Conservation (phyloP, 2,113 vertebrate species). For the Vulpes vulpes region DNA sequence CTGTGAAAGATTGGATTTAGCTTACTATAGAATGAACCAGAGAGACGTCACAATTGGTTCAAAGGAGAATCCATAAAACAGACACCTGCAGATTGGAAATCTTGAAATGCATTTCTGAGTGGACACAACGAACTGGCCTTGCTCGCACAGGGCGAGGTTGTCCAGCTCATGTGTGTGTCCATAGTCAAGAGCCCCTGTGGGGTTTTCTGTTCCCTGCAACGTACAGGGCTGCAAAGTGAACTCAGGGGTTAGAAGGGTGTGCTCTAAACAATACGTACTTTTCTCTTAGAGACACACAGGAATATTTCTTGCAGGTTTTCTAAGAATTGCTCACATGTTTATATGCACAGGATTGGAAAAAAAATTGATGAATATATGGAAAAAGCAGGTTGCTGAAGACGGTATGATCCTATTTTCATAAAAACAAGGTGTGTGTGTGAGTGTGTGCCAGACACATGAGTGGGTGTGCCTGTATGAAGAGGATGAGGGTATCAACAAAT, state of each 20-base stretch:
- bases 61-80: background rate
- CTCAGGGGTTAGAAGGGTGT: background rate
- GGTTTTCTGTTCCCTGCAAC: background rate
- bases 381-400: background rate
- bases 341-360: background rate
- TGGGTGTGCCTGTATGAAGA: background rate
- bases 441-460: background rate
- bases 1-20: background rate
- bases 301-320: background rate
- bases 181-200: background rate
- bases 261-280: background rate
- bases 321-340: constrained; percentile 1
- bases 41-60: background rate
- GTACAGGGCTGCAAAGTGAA: background rate
- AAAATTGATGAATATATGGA: background rate
- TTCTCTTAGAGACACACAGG: background rate
- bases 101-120: background rate
- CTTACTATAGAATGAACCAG: background rate
- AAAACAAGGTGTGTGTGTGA: background rate
- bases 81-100: background rate
- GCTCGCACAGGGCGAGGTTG: background rate
- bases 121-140: background rate
- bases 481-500: constrained; percentile 8
- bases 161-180: background rate
- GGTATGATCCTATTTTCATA: constrained; percentile 1